Evolutionary conservation across 2,888 invertebrate genomes (phyloP), one percentile per base, ranked within the genome.

Genomic region (Ganaspis brasiliensis): DNA sequence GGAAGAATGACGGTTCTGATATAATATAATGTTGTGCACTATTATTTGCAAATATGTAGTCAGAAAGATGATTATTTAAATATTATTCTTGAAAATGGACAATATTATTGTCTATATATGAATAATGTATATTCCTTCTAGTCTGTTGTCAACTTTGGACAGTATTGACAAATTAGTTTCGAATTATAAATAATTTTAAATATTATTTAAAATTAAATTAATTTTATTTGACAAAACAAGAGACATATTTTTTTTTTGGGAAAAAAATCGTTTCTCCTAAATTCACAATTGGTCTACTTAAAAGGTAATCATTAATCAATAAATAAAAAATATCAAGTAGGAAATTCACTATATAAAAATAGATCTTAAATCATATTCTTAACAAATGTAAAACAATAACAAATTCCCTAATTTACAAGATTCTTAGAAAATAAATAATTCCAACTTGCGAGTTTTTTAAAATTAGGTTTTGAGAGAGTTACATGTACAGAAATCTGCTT

Each of bases 51-150:
- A 52, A 52, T 52, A n/a, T 16, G 14, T 49, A 52, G 16, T 52
- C 72, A 74, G 77, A 79, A 79, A 55, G 72, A 74, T 73, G 72
- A 59, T 67, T 37, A 77, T 45, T 71, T 72, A 70, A 67, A 56
- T 76, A 79, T 73, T 71, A 79, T 73, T 81, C 16, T 78, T 73
- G 80, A 82, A 73, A 70, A 75, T 76, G 81, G 81, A 72, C 82
- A 82, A 83, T 81, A 79, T 87, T 85, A 87, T 87, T 86, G 85
- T 87, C 87, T 84, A 83, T 85, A 63, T 75, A 16, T n/a, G n/a
- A n/a, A n/a, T n/a, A 52, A 74, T 81, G 73, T 79, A 74, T 79
- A 67, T 59, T 61, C 52, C 52, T 52, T 73, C 72, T 59, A 67
- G 55, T 63, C 14, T 77, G 55, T 59, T 59, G 19, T 75, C 21